Conservation (phyloP, 2,113 vertebrate species). For the Ia io region DNA sequence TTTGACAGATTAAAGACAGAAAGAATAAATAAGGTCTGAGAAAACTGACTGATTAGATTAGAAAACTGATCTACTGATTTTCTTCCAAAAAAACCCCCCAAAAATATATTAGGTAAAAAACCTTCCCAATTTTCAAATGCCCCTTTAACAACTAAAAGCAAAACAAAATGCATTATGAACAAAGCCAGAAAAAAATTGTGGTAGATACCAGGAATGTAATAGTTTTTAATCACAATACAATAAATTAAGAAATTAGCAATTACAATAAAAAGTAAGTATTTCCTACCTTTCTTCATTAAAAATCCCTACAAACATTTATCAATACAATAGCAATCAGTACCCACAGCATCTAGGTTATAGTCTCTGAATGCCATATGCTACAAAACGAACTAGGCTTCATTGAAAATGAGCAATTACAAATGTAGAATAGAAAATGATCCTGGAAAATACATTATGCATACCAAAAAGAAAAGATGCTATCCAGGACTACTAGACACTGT, state of each 20-base stretch:
- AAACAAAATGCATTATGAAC: neutral
- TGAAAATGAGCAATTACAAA: neutral
- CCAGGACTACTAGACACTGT: neutral
- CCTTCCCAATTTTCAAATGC: neutral
- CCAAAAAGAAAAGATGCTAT: neutral
- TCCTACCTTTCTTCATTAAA: neutral
- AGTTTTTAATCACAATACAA: neutral
- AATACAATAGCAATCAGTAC: neutral
- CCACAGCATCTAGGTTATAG: neutral
- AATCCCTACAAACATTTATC: neutral
- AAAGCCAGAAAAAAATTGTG: neutral
- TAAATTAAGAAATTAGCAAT: neutral
- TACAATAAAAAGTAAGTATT: neutral
- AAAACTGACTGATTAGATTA: neutral
- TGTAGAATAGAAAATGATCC: neutral
- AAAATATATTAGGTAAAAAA: neutral
- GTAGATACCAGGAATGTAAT: neutral
- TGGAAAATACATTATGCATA: neutral
- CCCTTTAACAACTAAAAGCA: neutral
- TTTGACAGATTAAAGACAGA: neutral
- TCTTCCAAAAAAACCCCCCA: neutral
- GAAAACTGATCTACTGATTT: neutral
- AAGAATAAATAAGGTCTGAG: neutral
- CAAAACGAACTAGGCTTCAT: neutral
- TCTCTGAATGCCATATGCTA: neutral